A percentile compares a stretch with the other conserved stretches of the same genome.
Conservation (phyloP, 2,888 invertebrate species). For the Bombylius major region DNA sequence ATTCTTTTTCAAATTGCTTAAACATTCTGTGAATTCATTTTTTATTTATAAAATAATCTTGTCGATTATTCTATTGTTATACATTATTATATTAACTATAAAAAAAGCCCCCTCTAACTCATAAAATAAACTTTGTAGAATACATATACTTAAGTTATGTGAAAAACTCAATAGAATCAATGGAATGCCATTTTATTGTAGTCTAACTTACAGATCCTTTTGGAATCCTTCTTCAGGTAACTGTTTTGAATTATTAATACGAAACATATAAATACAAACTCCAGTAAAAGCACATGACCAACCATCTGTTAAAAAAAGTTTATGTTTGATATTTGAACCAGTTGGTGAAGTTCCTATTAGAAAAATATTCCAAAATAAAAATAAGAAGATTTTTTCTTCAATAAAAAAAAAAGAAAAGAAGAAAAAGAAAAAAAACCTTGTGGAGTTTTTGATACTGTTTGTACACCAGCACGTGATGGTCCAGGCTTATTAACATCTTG, state of each 20-base stretch:
- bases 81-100: too few relatives aligned
- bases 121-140: too few relatives aligned
- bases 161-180: too few relatives aligned
- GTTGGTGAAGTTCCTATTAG: constrained; percentile 32
- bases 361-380: background rate
- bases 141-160: too few relatives aligned
- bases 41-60: too few relatives aligned
- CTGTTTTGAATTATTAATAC: constrained; percentile 71
- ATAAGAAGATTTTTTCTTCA: background rate
- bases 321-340: constrained; percentile 47
- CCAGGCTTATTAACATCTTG: constrained; percentile 38
- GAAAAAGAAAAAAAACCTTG: constrained; percentile 23
- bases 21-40: too few relatives aligned
- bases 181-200: too few relatives aligned
- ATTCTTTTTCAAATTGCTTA: too few relatives aligned
- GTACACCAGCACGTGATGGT: constrained; percentile 40
- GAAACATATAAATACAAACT: constrained; percentile 73
- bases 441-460: constrained; percentile 35
- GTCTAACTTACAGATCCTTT: constrained; percentile 52
- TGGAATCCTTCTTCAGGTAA: constrained; percentile 88
- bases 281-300: constrained; percentile 71
- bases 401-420: background rate
- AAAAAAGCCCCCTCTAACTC: too few relatives aligned
- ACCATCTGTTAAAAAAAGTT: constrained; percentile 73
- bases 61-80: too few relatives aligned